Evolutionary conservation across 2,888 invertebrate genomes (phyloP).

Genomic region (Aricia artaxerxes): DNA sequence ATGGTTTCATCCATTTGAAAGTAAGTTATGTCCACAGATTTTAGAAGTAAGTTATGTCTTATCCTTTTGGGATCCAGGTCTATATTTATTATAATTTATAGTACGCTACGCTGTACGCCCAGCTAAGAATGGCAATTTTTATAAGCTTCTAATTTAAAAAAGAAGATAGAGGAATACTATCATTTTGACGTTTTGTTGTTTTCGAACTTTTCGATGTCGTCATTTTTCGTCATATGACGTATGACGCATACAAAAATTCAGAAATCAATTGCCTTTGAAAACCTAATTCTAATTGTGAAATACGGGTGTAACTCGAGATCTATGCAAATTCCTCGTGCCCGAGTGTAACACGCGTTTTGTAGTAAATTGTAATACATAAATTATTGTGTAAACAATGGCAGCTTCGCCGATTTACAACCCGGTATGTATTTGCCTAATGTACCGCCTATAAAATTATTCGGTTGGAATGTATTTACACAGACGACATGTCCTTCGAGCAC

Average conservation of each 20-base stretch:
- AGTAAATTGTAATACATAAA: background rate
- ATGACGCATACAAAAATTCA: conserved; percentile 57
- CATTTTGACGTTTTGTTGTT: background rate
- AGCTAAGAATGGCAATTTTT: background rate
- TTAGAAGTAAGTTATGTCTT: too few relatives aligned
- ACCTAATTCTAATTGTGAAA: conserved; percentile 49
- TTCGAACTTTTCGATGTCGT: conserved; percentile 41
- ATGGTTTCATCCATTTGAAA: too few relatives aligned
- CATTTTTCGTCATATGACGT: conserved; percentile 62
- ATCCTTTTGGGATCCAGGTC: too few relatives aligned
- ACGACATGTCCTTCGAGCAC: conserved; percentile 47
- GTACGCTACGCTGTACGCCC: too few relatives aligned
- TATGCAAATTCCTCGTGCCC: conserved; percentile 46
- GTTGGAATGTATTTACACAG: conserved; percentile 38
- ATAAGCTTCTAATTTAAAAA: background rate
- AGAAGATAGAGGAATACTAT: background rate
- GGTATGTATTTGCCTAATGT: conserved; percentile 52
- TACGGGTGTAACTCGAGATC: conserved; percentile 55
- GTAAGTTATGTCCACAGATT: too few relatives aligned
- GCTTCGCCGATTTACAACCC: conserved; percentile 67
- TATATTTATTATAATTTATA: too few relatives aligned
- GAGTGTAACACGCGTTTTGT: background rate
- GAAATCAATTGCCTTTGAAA: conserved; percentile 53
- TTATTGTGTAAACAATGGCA: conserved; percentile 51
- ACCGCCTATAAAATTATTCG: conserved; percentile 39